phyloP scores from a whole-genome alignment of 2,797 vertebrate genomes.

The Schizothorax lantsangensis region DNA sequence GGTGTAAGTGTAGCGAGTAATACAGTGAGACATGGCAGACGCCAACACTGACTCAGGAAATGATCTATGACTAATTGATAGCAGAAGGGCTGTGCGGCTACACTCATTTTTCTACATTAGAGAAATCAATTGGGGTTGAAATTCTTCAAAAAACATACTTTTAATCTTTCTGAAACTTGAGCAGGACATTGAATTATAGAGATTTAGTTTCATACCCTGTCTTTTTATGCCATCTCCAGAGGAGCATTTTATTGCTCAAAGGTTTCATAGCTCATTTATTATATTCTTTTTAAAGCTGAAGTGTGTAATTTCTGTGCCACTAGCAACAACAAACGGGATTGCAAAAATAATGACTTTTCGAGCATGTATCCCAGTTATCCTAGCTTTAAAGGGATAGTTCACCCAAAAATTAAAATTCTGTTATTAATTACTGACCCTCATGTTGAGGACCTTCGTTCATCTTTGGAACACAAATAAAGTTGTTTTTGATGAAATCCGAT shows the following conservation, averaged over 20 bases:
- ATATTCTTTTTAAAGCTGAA: neutral
- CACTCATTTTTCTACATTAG: conserved; percentile 28
- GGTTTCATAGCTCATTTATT: conserved; percentile 2
- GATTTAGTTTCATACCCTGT: neutral
- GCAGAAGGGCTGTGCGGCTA: conserved; percentile 44
- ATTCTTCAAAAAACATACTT: neutral
- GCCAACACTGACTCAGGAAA: conserved; percentile 63
- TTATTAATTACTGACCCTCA: neutral
- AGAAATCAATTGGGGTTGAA: neutral
- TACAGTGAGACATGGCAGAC: conserved; percentile 17
- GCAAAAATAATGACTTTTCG: neutral
- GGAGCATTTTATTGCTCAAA: neutral
- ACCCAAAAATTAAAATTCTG: neutral
- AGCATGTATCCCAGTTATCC: neutral
- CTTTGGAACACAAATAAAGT: no score
- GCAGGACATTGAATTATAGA: neutral
- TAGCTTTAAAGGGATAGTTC: neutral
- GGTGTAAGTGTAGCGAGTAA: conserved; percentile 6
- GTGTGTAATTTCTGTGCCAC: neutral
- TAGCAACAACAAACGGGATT: neutral
- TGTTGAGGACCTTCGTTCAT: no score
- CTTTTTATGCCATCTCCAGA: neutral
- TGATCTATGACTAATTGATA: conserved; percentile 61
- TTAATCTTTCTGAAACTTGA: neutral
- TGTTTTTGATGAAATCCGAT: no score